phyloP scores from a whole-genome alignment of 30 jellyfish, hydroid and myxozoan genomes.

The Aurelia aurita complex sp. Pacific region DNA sequence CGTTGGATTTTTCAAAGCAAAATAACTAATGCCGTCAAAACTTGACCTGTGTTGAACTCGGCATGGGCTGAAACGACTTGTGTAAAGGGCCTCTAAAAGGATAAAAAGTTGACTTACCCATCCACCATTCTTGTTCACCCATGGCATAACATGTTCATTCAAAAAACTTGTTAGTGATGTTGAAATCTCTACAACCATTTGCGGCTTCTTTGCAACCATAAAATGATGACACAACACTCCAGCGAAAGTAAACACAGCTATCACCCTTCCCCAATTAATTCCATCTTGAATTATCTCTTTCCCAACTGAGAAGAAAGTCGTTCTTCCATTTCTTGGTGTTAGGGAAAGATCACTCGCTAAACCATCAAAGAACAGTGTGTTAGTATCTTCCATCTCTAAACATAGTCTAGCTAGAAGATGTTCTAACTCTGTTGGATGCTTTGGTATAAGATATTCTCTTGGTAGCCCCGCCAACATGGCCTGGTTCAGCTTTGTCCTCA shows the following conservation, averaged over 20 bases:
- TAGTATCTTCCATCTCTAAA: conserved; percentile 60
- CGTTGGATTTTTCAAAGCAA: too few species aligned
- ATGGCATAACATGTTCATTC: conserved; percentile 55
- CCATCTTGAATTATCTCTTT: conserved; percentile 68
- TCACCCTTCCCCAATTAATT: conserved; percentile 81
- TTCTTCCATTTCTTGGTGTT: conserved; percentile 28
- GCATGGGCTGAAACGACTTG: too few species aligned
- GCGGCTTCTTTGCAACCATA: conserved; percentile 47
- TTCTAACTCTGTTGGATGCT: conserved; percentile 53
- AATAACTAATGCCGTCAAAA: too few species aligned
- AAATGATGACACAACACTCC: conserved; percentile 69
- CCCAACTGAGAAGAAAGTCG: conserved; percentile 48
- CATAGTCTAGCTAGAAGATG: conserved; percentile 64
- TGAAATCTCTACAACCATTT: conserved; percentile 53
- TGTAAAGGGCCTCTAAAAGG: too few species aligned
- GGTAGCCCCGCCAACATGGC: conserved; percentile 78
- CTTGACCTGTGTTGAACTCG: too few species aligned
- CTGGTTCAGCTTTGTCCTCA: conserved; percentile 63
- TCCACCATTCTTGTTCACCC: conserved; percentile 84
- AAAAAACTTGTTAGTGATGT: conserved; percentile 45
- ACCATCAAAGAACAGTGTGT: conserved; percentile 56
- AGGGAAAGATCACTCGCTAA: conserved; percentile 45
- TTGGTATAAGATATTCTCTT: conserved; percentile 65
- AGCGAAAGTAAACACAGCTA: conserved; percentile 63
- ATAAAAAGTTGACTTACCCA: conserved; percentile 20